phyloP scores from a whole-genome alignment of 2,113 vertebrate genomes.

The Chloroceryle aenea region DNA sequence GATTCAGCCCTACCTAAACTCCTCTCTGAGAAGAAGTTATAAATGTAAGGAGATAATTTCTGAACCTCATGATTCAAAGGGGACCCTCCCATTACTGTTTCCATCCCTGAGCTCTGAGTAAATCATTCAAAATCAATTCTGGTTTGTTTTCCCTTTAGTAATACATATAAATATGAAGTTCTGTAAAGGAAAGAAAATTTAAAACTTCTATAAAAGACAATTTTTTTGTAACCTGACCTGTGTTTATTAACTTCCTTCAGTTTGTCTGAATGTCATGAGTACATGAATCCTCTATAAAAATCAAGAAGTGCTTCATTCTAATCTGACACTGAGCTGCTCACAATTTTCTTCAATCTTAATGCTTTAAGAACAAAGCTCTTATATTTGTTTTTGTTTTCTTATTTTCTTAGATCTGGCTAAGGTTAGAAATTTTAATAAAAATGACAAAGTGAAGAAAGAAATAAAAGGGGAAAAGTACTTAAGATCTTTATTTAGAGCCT shows the following conservation, averaged over 20 bases:
- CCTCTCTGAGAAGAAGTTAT: too few species aligned
- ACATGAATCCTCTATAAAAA: background rate
- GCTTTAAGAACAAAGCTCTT: background rate
- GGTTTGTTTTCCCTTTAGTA: background rate
- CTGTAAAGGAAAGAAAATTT: background rate
- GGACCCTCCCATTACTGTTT: too few species aligned
- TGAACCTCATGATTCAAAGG: background rate
- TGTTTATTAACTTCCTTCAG: background rate
- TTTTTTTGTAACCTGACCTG: background rate
- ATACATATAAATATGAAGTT: background rate
- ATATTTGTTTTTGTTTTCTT: background rate
- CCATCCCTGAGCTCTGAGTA: background rate
- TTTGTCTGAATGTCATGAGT: background rate
- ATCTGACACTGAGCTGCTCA: background rate
- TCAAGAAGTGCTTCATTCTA: background rate
- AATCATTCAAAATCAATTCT: background rate
- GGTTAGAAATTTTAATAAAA: background rate
- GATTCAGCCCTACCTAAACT: too few species aligned
- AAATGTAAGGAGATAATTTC: background rate
- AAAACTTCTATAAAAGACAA: background rate
- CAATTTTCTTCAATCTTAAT: background rate
- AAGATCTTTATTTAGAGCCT: constrained; percentile 6
- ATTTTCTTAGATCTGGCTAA: background rate
- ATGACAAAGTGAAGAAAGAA: background rate
- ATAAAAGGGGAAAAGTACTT: background rate